Percentiles rank a stretch among this genome's conserved stretches.
Evolutionary conservation across 2,113 vertebrate genomes (phyloP).

Genomic region (Phasianus colchicus): DNA sequence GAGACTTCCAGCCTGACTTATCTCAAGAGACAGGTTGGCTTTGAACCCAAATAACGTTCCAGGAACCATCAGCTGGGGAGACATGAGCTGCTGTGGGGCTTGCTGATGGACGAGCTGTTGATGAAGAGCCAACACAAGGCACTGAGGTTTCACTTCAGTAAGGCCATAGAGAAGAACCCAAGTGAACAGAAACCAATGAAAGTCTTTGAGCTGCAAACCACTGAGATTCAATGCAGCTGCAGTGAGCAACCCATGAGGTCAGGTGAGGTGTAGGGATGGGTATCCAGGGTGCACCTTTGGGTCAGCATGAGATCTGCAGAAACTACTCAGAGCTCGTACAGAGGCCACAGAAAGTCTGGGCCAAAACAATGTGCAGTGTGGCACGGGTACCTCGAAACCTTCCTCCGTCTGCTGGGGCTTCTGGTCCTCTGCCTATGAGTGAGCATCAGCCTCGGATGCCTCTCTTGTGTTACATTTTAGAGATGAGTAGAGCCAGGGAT

Average conservation of each 20-base stretch:
- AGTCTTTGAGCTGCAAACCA: constrained; percentile 51
- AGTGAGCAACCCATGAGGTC: neutral
- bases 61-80: neutral
- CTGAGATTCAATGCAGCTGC: neutral
- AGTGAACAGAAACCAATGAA: constrained; percentile 64
- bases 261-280: accelerated
- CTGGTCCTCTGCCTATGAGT: neutral
- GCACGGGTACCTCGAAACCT: neutral
- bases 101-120: neutral
- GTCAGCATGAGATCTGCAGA: accelerated
- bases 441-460: accelerated
- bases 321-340: neutral
- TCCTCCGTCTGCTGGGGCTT: accelerated
- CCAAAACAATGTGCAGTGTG: neutral
- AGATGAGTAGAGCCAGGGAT: neutral
- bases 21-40: neutral
- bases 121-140: accelerated
- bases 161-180: constrained; percentile 34
- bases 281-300: accelerated
- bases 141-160: constrained; percentile 29
- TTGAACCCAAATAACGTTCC: neutral
- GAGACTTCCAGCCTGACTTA: neutral
- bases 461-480: accelerated
- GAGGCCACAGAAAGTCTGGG: accelerated
- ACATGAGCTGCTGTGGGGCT: accelerated